Evolutionary conservation across 2,888 invertebrate species (phyloP).

Genomic region (Yponomeuta cagnagella): DNA sequence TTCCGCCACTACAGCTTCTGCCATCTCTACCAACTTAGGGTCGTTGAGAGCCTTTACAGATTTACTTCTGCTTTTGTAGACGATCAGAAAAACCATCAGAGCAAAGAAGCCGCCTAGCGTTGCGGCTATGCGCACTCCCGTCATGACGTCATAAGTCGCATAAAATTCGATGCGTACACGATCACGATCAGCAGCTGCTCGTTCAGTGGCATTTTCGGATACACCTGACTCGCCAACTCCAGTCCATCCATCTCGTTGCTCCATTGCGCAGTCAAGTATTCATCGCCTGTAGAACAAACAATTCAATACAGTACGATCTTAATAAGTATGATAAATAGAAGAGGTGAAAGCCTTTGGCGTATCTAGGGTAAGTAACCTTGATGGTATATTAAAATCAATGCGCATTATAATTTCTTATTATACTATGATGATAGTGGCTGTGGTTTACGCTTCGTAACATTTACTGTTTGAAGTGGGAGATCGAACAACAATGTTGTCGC

Average conservation of each 20-base stretch:
- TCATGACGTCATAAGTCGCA: constrained; percentile 95
- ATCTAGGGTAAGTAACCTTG: too few species aligned
- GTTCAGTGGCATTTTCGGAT: constrained; percentile 53
- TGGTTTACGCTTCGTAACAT: constrained; percentile 14
- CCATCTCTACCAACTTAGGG: constrained; percentile 86
- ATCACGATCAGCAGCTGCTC: constrained; percentile 75
- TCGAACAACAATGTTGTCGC: constrained; percentile 68
- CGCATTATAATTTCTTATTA: neutral
- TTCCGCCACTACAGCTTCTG: constrained; percentile 83
- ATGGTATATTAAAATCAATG: neutral
- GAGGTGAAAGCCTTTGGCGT: too few species aligned
- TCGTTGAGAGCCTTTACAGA: constrained; percentile 84
- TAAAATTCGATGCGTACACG: constrained; percentile 87
- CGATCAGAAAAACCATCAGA: constrained; percentile 91
- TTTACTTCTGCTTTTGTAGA: constrained; percentile 92
- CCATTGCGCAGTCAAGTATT: constrained; percentile 68
- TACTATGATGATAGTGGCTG: neutral
- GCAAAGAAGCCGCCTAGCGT: constrained; percentile 94
- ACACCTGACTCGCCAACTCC: constrained; percentile 42
- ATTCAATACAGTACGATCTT: neutral
- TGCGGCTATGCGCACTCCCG: constrained; percentile 92
- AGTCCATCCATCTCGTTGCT: constrained; percentile 62
- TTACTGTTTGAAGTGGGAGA: constrained; percentile 28
- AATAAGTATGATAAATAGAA: too few species aligned
- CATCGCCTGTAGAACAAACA: constrained; percentile 55